Evolutionary conservation across 2,888 invertebrate genomes (phyloP).

Genomic region (Rhopalosiphum nymphaeae): DNA sequence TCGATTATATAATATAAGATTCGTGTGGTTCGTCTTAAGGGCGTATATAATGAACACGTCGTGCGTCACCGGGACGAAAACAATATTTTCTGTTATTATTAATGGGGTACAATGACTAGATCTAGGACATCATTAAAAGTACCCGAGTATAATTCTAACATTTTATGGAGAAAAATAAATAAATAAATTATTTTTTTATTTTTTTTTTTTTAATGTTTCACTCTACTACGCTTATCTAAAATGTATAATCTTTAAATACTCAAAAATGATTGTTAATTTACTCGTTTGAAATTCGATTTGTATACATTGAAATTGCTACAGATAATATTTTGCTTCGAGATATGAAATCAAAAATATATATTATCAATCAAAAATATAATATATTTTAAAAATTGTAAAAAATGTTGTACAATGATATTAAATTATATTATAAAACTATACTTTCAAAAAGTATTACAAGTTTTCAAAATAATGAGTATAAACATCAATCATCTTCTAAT

Average conservation of each 20-base stretch:
- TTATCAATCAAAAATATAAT: background rate
- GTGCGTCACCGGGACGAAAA: background rate
- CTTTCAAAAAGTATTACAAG: background rate
- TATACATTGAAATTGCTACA: background rate
- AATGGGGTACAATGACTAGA: background rate
- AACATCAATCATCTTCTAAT: background rate
- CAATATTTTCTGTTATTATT: background rate
- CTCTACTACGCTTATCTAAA: background rate
- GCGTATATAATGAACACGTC: background rate
- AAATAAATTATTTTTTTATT: no score
- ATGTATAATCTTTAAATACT: background rate
- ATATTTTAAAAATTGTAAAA: background rate
- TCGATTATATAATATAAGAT: constrained; percentile 9
- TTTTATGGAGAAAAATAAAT: background rate
- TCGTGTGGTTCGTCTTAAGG: constrained; percentile 10
- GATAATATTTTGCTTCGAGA: background rate
- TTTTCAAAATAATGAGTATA: background rate
- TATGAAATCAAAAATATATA: background rate
- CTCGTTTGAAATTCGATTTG: background rate
- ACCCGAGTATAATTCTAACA: background rate
- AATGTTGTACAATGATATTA: background rate
- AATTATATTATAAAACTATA: background rate
- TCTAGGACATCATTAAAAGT: background rate
- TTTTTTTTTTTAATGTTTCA: no score
- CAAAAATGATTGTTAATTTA: background rate